Conservation (phyloP, 2,888 invertebrate genomes). For the Onchidella celtica region DNA sequence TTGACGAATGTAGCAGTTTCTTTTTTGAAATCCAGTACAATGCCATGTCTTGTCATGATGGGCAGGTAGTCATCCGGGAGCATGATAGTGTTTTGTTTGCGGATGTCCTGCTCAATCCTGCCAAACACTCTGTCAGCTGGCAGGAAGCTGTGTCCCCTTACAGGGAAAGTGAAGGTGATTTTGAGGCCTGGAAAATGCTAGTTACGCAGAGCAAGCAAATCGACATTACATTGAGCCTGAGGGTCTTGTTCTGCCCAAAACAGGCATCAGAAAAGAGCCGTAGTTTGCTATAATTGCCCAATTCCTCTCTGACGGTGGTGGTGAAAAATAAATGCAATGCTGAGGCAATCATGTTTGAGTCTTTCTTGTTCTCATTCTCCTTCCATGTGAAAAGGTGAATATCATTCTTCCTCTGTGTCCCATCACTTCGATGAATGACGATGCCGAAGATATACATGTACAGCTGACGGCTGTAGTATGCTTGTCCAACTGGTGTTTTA, state of each 20-base stretch:
- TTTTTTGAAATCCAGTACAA: neutral
- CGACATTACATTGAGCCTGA: neutral
- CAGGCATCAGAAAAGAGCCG: conserved; percentile 3
- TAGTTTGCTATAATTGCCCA: neutral
- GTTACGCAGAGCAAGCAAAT: neutral
- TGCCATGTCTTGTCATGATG: neutral
- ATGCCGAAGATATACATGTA: conserved; percentile 18
- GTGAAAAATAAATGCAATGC: neutral
- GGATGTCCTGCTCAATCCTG: conserved; percentile 4
- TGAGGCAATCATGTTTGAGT: conserved; percentile 9
- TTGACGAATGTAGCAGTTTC: neutral
- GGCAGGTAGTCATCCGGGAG: neutral
- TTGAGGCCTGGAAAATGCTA: neutral
- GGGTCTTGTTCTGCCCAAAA: conserved; percentile 16
- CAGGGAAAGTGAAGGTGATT: conserved; percentile 7
- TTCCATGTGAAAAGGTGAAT: neutral
- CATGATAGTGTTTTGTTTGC: conserved; percentile 1
- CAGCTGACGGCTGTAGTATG: conserved; percentile 15
- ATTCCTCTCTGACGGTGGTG: neutral
- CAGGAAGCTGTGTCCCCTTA: conserved; percentile 28
- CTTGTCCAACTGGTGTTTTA: conserved; percentile 18
- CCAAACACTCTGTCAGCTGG: conserved; percentile 17
- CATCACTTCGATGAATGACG: neutral
- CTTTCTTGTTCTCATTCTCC: conserved; percentile 3
- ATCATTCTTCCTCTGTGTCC: neutral